A percentile compares a stretch with the other conserved stretches of the same genome.
phyloP scores from a whole-genome alignment of 2,797 vertebrate species.

The Martes flavigula region DNA sequence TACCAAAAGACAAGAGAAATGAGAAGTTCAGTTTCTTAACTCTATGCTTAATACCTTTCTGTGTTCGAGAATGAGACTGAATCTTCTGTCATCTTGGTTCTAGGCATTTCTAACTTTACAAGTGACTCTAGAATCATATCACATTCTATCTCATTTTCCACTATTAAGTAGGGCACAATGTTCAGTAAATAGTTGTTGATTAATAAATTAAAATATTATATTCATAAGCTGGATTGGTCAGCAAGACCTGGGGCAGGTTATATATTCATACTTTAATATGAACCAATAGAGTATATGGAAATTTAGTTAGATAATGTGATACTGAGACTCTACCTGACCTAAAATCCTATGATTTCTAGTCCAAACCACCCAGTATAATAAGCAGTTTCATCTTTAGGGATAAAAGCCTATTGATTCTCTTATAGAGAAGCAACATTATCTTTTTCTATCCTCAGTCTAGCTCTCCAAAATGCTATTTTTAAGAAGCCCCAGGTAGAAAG shows the following conservation, averaged over 20 bases:
- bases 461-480: not conserved
- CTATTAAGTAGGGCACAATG: not conserved
- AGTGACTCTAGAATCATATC: not conserved
- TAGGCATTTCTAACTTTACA: conserved; percentile 23
- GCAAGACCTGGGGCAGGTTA: not conserved
- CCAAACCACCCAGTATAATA: not conserved
- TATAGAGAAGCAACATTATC: not conserved
- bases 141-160: not conserved
- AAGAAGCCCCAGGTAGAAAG: not conserved
- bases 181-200: not conserved
- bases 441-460: not conserved
- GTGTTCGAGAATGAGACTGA: not conserved
- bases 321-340: not conserved
- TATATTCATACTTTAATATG: not conserved
- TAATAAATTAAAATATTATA: not conserved
- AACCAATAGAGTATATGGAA: not conserved
- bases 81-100: not conserved
- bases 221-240: not conserved
- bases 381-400: not conserved
- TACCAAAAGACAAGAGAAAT: not conserved
- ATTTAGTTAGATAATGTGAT: not conserved
- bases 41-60: not conserved
- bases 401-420: not conserved
- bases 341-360: not conserved
- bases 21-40: not conserved